A percentile compares a stretch with the other conserved stretches of the same genome.
Conservation (phyloP, 2,113 vertebrate genomes). For the Tychaedon coryphoeus region DNA sequence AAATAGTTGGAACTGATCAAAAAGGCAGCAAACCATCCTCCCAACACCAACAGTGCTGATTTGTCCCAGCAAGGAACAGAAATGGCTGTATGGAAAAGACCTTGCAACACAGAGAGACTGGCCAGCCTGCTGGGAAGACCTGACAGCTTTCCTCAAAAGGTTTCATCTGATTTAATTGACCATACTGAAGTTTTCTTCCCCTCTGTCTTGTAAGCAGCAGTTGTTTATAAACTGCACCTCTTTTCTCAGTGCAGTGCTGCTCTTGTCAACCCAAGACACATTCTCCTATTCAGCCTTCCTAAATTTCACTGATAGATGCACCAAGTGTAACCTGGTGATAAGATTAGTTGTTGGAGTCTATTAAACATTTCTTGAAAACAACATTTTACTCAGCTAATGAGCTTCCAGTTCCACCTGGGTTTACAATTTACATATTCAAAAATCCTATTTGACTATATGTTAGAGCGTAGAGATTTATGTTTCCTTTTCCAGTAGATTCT, state of each 20-base stretch:
- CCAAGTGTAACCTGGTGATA: constrained; percentile 15
- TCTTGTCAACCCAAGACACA: not conserved
- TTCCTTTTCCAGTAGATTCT: not conserved
- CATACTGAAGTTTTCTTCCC: not conserved
- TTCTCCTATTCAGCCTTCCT: not conserved
- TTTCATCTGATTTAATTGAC: not conserved
- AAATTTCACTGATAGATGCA: not conserved
- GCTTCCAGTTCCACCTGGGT: not conserved
- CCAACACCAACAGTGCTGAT: not conserved
- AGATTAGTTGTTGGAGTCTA: not conserved
- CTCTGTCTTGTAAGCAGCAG: not conserved
- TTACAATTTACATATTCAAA: not conserved
- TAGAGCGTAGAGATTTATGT: not conserved
- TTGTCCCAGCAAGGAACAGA: not conserved
- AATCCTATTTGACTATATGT: not conserved
- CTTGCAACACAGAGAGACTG: not conserved
- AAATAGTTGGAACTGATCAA: not conserved
- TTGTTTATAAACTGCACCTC: not conserved
- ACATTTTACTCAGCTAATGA: not conserved
- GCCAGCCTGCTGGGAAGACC: not conserved
- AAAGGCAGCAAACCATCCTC: not conserved
- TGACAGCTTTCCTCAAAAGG: not conserved
- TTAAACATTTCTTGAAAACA: not conserved
- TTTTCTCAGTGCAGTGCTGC: not conserved
- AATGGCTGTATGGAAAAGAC: not conserved